phyloP scores from a whole-genome alignment of 2,888 invertebrate genomes.

The Chironomus tentans region DNA sequence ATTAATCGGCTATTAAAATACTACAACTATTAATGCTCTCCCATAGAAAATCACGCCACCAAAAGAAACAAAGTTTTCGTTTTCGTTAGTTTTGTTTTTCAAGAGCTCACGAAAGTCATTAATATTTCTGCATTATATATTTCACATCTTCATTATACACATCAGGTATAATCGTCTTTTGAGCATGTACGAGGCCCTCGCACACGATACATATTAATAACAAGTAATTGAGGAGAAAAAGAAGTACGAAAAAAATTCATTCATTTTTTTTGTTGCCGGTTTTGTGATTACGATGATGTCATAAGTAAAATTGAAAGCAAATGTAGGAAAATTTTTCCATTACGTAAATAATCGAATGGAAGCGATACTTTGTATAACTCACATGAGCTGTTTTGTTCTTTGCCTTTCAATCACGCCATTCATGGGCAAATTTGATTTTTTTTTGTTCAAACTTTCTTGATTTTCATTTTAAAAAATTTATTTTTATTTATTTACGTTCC shows the following conservation, averaged over 20 bases:
- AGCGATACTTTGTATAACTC: neutral
- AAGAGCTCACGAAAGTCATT: too few relatives aligned
- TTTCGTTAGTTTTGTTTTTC: too few relatives aligned
- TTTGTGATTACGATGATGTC: neutral
- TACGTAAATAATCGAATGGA: slow-evolving; percentile 3
- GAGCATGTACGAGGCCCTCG: neutral
- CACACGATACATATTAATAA: neutral
- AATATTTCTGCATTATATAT: too few relatives aligned
- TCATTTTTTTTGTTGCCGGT: neutral
- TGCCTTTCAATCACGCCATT: neutral
- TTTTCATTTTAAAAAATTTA: neutral
- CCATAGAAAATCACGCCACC: too few relatives aligned
- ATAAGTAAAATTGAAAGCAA: neutral
- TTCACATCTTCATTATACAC: neutral
- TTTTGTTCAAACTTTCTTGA: neutral
- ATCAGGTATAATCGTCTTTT: neutral
- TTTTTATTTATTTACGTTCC: too few relatives aligned
- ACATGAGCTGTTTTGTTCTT: neutral
- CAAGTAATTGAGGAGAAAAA: neutral
- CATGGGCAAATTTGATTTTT: neutral
- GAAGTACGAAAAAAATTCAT: neutral
- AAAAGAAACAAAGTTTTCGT: too few relatives aligned
- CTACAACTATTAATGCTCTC: too few relatives aligned
- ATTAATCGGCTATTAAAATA: too few relatives aligned
- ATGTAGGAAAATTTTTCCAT: slow-evolving; percentile 3